Percentiles rank a stretch among this genome's conserved stretches.
Evolutionary conservation across 2,113 vertebrate genomes (phyloP).

Genomic region (Dromiciops gliroides): DNA sequence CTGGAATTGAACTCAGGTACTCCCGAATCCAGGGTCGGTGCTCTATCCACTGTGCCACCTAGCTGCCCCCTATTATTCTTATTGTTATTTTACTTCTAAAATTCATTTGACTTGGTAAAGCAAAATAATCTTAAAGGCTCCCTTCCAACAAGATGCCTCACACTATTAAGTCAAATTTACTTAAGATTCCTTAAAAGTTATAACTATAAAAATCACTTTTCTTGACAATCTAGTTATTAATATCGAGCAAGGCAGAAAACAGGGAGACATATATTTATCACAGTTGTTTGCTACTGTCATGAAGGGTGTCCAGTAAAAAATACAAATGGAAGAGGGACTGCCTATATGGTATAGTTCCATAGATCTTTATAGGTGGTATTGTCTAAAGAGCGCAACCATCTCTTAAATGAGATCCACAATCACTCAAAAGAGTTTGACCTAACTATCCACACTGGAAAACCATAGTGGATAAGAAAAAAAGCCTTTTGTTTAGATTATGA

Average conservation of each 20-base stretch:
- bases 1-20: too few species aligned
- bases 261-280: neutral
- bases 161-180: neutral
- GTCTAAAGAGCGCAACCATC: neutral
- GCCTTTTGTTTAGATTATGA: neutral
- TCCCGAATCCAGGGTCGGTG: too few species aligned
- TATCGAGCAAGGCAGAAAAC: neutral
- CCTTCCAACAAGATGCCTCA: neutral
- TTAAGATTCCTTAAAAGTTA: neutral
- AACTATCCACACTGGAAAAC: neutral
- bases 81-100: neutral
- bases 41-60: too few species aligned
- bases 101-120: neutral
- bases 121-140: neutral
- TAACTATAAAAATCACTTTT: neutral
- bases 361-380: neutral
- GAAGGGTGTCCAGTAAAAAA: neutral
- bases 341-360: neutral
- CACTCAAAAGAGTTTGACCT: neutral
- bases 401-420: neutral
- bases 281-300: neutral
- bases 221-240: neutral
- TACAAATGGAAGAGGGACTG: neutral
- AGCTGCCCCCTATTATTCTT: too few species aligned
- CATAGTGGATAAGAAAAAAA: neutral